phyloP scores from a whole-genome alignment of 2,888 invertebrate species.

The Microplitis deprimator region DNA sequence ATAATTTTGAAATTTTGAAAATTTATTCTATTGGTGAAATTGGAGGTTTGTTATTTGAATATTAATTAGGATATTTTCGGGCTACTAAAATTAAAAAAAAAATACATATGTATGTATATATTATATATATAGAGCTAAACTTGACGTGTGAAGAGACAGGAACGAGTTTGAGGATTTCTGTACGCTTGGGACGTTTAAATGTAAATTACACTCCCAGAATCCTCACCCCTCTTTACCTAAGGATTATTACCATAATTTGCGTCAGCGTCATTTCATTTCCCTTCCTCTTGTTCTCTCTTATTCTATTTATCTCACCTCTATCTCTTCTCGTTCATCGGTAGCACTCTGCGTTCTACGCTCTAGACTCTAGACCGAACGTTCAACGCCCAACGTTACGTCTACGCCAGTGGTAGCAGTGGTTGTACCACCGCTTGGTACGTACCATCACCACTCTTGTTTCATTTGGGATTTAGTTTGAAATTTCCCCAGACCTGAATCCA shows the following conservation, averaged over 20 bases:
- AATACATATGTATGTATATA: background rate
- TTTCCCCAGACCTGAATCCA: background rate
- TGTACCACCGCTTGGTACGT: background rate
- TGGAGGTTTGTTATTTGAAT: too few species aligned
- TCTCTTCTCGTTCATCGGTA: background rate
- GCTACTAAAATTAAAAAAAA: background rate
- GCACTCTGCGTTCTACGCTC: background rate
- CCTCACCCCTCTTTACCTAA: slow-evolving; percentile 9
- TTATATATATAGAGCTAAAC: slow-evolving; percentile 13
- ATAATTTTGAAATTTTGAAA: too few species aligned
- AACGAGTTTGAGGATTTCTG: slow-evolving; percentile 23
- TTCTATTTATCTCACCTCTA: slow-evolving; percentile 3
- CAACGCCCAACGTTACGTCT: background rate
- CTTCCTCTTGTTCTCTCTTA: slow-evolving; percentile 12
- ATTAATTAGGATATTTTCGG: too few species aligned
- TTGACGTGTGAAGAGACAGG: slow-evolving; percentile 11
- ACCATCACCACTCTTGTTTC: background rate
- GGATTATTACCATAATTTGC: slow-evolving; percentile 39
- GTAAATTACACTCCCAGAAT: slow-evolving; percentile 30
- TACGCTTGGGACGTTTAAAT: slow-evolving; percentile 35
- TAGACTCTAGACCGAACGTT: background rate
- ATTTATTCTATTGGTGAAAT: too few species aligned
- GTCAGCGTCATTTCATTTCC: slow-evolving; percentile 31
- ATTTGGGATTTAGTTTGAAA: slow-evolving; percentile 5
- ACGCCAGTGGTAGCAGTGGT: background rate